phyloP scores from a whole-genome alignment of 2,797 vertebrate genomes.

The Melanotaenia nigrans region DNA sequence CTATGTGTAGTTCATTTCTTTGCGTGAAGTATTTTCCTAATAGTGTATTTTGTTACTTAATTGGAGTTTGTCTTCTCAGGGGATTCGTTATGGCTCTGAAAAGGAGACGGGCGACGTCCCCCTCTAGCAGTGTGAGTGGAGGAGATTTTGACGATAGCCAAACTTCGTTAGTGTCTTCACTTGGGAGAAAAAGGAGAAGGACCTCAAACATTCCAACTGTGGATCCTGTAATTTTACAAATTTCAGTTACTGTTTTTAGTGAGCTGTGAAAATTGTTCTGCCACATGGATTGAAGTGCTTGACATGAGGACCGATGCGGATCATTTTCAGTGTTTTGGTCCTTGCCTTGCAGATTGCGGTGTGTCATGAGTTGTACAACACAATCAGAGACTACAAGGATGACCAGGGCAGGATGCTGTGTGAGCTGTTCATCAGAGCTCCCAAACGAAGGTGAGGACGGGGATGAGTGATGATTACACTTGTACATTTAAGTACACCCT shows the following conservation, averaged over 20 bases:
- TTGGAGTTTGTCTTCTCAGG: constrained; percentile 53
- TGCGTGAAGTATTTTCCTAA: neutral
- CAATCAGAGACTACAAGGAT: constrained; percentile 97
- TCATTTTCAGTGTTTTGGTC: constrained; percentile 36
- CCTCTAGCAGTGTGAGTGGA: constrained; percentile 96
- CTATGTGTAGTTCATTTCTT: neutral
- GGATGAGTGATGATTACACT: neutral
- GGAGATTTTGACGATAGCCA: constrained; percentile 97
- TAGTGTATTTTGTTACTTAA: constrained; percentile 7
- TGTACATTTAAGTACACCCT: neutral
- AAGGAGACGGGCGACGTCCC: constrained; percentile 95
- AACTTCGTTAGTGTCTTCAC: constrained; percentile 89
- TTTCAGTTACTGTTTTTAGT: constrained; percentile 49
- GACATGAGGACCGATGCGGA: neutral
- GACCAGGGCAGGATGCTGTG: constrained; percentile 96
- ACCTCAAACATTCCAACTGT: constrained; percentile 95
- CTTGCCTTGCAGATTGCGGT: constrained; percentile 90
- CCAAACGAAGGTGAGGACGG: constrained; percentile 90
- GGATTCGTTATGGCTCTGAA: constrained; percentile 92
- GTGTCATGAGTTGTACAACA: constrained; percentile 98
- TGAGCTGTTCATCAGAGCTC: constrained; percentile 96
- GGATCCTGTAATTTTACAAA: constrained; percentile 91
- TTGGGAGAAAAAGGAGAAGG: constrained; percentile 94
- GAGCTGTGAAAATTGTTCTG: constrained; percentile 23
- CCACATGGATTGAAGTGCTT: constrained; percentile 6